A percentile compares a stretch with the other conserved stretches of the same genome.
Evolutionary conservation across 2,797 vertebrate species (phyloP).

Genomic region (Hozukius guyotensis): DNA sequence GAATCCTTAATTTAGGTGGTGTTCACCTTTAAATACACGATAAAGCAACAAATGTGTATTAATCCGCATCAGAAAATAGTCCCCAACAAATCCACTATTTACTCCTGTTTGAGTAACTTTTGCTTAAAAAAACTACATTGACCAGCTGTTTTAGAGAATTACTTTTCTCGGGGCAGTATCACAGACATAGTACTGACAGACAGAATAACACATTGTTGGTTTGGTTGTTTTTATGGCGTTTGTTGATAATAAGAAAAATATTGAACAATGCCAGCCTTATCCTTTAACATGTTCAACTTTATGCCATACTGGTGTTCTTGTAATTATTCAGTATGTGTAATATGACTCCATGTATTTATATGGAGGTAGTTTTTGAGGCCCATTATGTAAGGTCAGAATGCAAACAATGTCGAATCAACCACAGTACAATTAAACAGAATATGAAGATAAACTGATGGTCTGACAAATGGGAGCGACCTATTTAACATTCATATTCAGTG

Average conservation of each 20-base stretch:
- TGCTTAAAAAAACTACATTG: too few species aligned
- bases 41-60: too few species aligned
- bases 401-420: constrained; percentile 11
- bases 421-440: not conserved
- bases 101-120: too few species aligned
- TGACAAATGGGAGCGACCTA: not conserved
- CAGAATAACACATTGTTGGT: not conserved
- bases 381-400: constrained; percentile 19
- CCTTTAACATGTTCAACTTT: not conserved
- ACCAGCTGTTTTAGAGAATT: not conserved
- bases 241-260: constrained; percentile 5
- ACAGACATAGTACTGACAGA: not conserved
- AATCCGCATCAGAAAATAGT: too few species aligned
- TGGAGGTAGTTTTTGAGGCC: constrained; percentile 2
- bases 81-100: too few species aligned
- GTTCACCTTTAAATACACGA: accelerated
- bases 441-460: not conserved
- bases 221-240: not conserved
- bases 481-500: not conserved
- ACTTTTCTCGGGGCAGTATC: not conserved
- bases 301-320: constrained; percentile 4
- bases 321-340: constrained; percentile 15
- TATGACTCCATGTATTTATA: constrained; percentile 18
- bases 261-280: not conserved
- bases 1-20: not conserved